Base-by-base conservation (phyloP, 2,797 vertebrate species). In the Leptodactylus fallax region DNA sequence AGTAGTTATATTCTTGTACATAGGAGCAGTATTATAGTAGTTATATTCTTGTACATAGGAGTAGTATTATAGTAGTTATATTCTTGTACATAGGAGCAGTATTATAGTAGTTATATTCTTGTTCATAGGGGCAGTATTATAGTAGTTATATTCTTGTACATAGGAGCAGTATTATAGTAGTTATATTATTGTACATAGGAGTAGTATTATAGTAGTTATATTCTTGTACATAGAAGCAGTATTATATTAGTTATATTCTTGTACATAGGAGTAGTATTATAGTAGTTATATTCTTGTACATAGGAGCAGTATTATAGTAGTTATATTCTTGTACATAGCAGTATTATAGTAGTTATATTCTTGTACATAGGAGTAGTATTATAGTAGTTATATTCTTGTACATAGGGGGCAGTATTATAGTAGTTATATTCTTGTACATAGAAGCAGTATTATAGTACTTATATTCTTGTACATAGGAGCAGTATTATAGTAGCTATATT, bases 261-360 rank as follows among this genome's bases (percentile, higher is more conserved):
- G 36, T 36, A 36, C 36, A 36, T 36, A 36, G 36, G 36, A 36
- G 36, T 36, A 36, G 36, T 36, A 36, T 36, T 36, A 36, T 36
- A 36, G 36, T 36, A 67, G 63, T 67, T 67, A 67, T 67, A 67
- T 67, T 67, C n/a, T 25, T 67, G 23, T 67, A 67, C 23, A 67
- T 67, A 67, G 63, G 23, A 6, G 63, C 63, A 67, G 63, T 67
- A 67, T 67, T 67, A 67, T 25, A 67, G 63, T 25, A 65, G 63
- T 65, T 65, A 65, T 65, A 65, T 65, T 65, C 63, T 65, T 65
- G 63, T 25, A 65, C 9, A 65, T 65, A 65, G 63, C 63, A 65
- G 63, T 65, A 65, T 65, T 65, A 65, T 65, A 65, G 63, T 67
- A 67, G 63, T 67, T 67, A 67, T 67, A 67, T 67, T 67, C 63